Conservation (phyloP, 1,140 invertebrate genomes). For the Drosophila truncata region DNA sequence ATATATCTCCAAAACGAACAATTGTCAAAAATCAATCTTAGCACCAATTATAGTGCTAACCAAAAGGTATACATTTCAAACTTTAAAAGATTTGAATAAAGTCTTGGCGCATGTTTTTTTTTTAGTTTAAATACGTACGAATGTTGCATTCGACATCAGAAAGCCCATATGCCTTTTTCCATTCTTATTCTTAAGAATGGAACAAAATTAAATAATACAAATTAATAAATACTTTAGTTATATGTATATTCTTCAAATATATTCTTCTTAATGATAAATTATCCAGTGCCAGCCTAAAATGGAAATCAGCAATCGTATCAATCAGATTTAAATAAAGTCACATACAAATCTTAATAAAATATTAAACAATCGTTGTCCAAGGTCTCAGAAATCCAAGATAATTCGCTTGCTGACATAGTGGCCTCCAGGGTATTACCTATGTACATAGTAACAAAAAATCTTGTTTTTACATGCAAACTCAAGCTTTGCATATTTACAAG, state of each 20-base stretch:
- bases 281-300: background rate
- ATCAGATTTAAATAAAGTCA: background rate
- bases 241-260: background rate
- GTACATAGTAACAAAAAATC: background rate
- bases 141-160: no score
- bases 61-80: no score
- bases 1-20: no score
- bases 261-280: background rate
- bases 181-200: no score
- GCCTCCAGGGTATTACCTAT: background rate
- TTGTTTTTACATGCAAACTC: constrained; percentile 5
- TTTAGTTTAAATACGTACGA: no score
- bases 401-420: background rate
- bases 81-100: no score
- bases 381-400: background rate
- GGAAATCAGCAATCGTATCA: background rate
- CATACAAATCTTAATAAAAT: background rate
- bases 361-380: background rate
- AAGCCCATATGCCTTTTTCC: no score
- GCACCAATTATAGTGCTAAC: no score
- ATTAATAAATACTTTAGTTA: background rate
- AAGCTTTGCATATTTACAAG: constrained; percentile 25
- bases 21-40: no score
- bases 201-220: background rate
- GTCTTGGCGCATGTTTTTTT: no score